Evolutionary conservation across 2,113 vertebrate genomes (phyloP).

Genomic region (Cariama cristata): DNA sequence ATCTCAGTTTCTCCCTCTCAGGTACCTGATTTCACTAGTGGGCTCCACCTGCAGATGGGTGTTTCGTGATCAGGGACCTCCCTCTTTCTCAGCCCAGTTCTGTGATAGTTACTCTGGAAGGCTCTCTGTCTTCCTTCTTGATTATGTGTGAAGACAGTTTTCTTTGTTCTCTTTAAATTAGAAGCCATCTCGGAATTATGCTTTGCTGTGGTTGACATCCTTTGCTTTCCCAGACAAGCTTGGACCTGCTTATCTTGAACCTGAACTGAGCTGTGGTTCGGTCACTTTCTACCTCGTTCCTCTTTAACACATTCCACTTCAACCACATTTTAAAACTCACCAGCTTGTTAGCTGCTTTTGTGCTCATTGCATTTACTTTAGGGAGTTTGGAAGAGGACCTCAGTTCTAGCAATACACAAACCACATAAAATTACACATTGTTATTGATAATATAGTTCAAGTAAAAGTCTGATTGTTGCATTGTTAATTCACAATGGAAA

Average conservation of each 20-base stretch:
- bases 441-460: background rate
- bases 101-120: background rate
- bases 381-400: background rate
- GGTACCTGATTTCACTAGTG: background rate
- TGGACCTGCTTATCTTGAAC: background rate
- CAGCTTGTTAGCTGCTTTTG: background rate
- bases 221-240: background rate
- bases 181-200: background rate
- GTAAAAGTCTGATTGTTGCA: conserved; percentile 33
- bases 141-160: background rate
- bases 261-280: background rate
- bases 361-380: background rate
- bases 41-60: background rate
- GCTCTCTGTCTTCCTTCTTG: background rate
- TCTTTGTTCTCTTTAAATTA: background rate
- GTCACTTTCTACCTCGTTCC: background rate
- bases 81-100: background rate
- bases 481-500: conserved; percentile 50
- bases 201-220: background rate
- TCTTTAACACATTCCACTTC: background rate
- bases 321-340: background rate
- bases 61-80: background rate
- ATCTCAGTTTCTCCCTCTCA: background rate
- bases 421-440: background rate
- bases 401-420: background rate